These are phyloP conservation scores for Bombus consobrinus DNA, from an alignment of 1,140 invertebrate genomes.

Conservation along the genomic window DNA sequence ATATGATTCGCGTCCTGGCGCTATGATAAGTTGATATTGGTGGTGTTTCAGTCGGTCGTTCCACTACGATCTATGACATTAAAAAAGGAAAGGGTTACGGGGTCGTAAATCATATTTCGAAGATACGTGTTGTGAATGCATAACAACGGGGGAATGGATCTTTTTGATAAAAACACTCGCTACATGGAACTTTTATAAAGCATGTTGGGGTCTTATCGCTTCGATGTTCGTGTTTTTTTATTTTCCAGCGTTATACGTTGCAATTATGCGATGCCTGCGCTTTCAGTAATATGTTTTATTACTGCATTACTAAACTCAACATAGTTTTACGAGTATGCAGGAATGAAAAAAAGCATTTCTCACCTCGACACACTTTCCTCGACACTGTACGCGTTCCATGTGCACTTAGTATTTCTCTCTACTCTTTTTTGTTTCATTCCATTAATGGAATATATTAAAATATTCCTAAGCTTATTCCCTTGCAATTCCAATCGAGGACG, in stretches of 20 bases:
- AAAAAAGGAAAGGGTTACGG: neutral
- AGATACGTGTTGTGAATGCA: neutral
- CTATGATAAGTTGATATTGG: conserved; percentile 10
- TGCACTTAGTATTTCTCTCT: neutral
- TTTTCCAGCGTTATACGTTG: neutral
- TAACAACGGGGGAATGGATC: neutral
- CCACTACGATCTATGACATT: neutral
- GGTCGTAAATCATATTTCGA: neutral
- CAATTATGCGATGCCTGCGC: neutral
- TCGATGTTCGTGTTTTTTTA: neutral
- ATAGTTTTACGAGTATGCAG: conserved; percentile 1
- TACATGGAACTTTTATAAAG: neutral
- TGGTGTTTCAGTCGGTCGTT: neutral
- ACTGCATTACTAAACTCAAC: neutral
- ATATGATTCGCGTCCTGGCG: conserved; percentile 1
- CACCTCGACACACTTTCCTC: conserved; percentile 27
- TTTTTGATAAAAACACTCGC: neutral
- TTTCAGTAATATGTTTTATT: neutral
- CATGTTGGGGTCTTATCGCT: neutral
- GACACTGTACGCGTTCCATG: neutral
- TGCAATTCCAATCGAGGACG: conserved; percentile 22
- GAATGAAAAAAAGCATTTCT: conserved; percentile 38
- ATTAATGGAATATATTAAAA: conserved; percentile 46
- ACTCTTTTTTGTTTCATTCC: conserved; percentile 15
- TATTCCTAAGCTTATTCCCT: neutral